phyloP scores from a whole-genome alignment of 1,140 invertebrate genomes.

The Zeugodacus cucurbitae region DNA sequence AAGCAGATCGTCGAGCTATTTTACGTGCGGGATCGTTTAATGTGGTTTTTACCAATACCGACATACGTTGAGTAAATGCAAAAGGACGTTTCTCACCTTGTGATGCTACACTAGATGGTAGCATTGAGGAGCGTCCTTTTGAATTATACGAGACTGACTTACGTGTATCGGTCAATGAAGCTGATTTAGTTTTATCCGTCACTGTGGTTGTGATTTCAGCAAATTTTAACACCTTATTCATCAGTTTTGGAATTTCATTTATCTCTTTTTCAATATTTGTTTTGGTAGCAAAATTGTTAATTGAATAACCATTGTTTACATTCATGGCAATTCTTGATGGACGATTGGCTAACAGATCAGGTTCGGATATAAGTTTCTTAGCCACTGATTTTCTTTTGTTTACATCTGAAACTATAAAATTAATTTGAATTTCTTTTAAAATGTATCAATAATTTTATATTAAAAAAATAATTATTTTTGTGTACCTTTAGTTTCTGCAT shows the following conservation, averaged over 20 bases:
- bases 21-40: constrained; percentile 60
- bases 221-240: constrained; percentile 54
- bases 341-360: constrained; percentile 42
- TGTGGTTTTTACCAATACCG: constrained; percentile 60
- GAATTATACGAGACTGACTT: constrained; percentile 42
- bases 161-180: background rate
- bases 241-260: constrained; percentile 48
- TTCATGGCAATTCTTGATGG: constrained; percentile 41
- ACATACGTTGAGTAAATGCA: constrained; percentile 59
- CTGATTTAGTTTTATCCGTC: background rate
- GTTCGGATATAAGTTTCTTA: constrained; percentile 29
- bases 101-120: constrained; percentile 46
- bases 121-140: constrained; percentile 48
- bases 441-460: background rate
- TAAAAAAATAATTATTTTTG: background rate
- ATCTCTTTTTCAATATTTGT: background rate
- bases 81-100: constrained; percentile 47
- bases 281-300: background rate
- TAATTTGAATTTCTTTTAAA: background rate
- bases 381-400: background rate
- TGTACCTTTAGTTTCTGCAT: background rate
- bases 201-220: constrained; percentile 14
- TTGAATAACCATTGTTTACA: constrained; percentile 14
- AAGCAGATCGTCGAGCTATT: constrained; percentile 41
- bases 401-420: background rate